These are phyloP conservation scores for Ornithoptera priamus DNA, from an alignment of 2,888 invertebrate species.

Conservation along the genomic window DNA sequence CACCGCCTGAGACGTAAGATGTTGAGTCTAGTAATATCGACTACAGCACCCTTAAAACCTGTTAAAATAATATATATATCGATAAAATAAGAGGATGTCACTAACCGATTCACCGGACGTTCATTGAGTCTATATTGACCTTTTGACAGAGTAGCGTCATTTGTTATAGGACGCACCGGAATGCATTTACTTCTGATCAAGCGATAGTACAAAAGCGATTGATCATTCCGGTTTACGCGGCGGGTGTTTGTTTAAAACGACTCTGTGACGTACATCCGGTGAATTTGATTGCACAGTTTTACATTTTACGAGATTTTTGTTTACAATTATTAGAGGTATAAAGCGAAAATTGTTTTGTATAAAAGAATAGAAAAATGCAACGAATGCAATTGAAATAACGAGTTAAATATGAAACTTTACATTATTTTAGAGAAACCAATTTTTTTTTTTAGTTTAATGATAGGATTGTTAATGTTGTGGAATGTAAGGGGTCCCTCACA, in stretches of 20 bases:
- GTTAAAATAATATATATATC: not conserved
- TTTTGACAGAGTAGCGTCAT: slow-evolving; percentile 60
- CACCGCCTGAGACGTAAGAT: no score
- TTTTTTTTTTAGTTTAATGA: no score
- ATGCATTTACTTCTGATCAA: slow-evolving; percentile 38
- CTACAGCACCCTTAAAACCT: no score
- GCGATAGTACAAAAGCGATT: slow-evolving; percentile 25
- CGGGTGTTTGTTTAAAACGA: slow-evolving; percentile 23
- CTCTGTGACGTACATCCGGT: slow-evolving; percentile 19
- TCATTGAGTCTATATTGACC: slow-evolving; percentile 56
- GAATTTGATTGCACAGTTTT: slow-evolving; percentile 24
- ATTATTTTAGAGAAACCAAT: no score
- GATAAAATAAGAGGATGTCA: slow-evolving; percentile 30
- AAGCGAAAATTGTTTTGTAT: not conserved
- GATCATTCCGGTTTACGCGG: slow-evolving; percentile 23
- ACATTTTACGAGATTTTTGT: not conserved
- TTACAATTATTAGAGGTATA: not conserved
- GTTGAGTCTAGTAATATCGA: no score
- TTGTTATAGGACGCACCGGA: slow-evolving; percentile 49
- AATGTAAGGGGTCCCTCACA: no score
- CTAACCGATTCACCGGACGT: slow-evolving; percentile 43
- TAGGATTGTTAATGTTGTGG: no score
- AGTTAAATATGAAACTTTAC: no score
- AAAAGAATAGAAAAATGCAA: no score
- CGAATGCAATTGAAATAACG: no score